A percentile compares a stretch with the other conserved stretches of the same genome.
These are phyloP conservation scores for Adineta ricciae DNA, from an alignment of 2,888 invertebrate genomes.

Conservation along the genomic window DNA sequence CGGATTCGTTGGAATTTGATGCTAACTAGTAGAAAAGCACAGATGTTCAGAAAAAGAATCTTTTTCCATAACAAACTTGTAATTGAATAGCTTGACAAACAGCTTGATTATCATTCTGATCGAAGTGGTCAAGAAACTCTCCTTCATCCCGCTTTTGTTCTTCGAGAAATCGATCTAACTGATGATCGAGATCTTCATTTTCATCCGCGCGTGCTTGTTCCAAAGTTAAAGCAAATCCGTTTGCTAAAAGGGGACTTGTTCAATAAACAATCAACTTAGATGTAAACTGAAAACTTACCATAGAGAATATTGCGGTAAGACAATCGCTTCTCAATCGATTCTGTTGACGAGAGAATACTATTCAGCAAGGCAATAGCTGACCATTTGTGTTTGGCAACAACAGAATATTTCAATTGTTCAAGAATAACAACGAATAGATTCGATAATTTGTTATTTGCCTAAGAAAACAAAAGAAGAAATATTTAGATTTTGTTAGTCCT, in stretches of 20 bases:
- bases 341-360: not conserved
- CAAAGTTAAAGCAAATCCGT: not conserved
- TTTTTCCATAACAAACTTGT: not conserved
- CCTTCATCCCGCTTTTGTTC: not conserved
- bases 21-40: not conserved
- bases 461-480: not conserved
- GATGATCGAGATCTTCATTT: not conserved
- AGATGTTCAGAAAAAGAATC: too few species aligned
- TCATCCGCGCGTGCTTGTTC: not conserved
- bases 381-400: not conserved
- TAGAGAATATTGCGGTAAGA: not conserved
- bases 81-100: not conserved
- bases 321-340: not conserved
- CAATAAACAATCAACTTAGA: not conserved
- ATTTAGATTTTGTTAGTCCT: too few species aligned
- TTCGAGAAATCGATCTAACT: not conserved
- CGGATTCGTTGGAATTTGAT: not conserved
- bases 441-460: not conserved
- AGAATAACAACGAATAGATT: not conserved
- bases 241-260: not conserved
- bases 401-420: not conserved
- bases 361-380: slow-evolving; percentile 2
- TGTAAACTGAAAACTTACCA: not conserved
- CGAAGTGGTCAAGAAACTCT: not conserved
- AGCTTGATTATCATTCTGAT: not conserved